Percentiles rank a stretch among this genome's conserved stretches.
Evolutionary conservation across 2,888 invertebrate species (phyloP).

Genomic region (Blastobasis adustella): DNA sequence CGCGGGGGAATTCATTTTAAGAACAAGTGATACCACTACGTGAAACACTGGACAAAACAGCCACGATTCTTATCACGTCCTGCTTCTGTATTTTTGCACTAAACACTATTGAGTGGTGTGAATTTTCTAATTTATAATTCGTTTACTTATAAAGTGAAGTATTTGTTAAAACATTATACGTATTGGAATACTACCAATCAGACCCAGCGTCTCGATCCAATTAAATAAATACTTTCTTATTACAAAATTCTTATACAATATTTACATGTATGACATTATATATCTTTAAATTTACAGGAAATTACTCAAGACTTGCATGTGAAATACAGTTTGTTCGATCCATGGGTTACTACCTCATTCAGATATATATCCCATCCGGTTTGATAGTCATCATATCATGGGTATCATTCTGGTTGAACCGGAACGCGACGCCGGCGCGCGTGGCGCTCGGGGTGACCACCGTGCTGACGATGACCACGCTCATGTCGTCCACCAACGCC

Average conservation of each 20-base stretch:
- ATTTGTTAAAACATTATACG: too few species aligned
- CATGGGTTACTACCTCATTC: constrained; percentile 99
- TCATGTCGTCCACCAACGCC: constrained; percentile 97
- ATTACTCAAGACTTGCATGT: constrained; percentile 96
- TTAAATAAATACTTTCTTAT: too few species aligned
- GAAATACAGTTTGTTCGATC: constrained; percentile 97
- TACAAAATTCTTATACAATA: too few species aligned
- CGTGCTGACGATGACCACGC: constrained; percentile 97
- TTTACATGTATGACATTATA: too few species aligned
- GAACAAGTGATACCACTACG: constrained; percentile 36
- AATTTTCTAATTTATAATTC: constrained; percentile 3
- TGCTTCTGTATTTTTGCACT: constrained; percentile 71
- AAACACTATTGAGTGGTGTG: constrained; percentile 63
- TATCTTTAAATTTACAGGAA: constrained; percentile 78
- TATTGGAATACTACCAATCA: too few species aligned
- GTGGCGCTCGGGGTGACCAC: constrained; percentile 96
- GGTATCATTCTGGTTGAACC: constrained; percentile 97
- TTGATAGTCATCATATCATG: constrained; percentile 97
- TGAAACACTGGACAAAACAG: constrained; percentile 67
- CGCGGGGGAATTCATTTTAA: constrained; percentile 28
- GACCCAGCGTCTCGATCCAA: too few species aligned
- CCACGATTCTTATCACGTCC: constrained; percentile 70
- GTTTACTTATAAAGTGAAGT: too few species aligned
- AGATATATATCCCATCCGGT: constrained; percentile 98
- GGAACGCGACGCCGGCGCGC: constrained; percentile 95